Conservation (phyloP, 2,888 invertebrate species). For the Cheilosia scutellata region DNA sequence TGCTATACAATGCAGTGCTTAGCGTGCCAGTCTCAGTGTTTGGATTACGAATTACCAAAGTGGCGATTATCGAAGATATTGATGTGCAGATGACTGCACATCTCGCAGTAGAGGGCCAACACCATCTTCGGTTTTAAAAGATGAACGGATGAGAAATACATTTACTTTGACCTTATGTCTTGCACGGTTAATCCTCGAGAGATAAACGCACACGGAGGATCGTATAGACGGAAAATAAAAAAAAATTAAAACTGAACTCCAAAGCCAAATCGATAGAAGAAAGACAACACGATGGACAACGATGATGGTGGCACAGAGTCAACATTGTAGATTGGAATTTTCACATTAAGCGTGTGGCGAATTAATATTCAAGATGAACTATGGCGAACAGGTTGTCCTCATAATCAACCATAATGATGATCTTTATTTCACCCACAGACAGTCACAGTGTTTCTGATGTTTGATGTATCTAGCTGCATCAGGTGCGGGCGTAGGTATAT, state of each 20-base stretch:
- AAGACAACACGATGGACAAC: slow-evolving; percentile 35
- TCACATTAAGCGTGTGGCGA: slow-evolving; percentile 65
- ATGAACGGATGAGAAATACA: slow-evolving; percentile 74
- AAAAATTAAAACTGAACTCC: slow-evolving; percentile 16
- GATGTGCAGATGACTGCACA: slow-evolving; percentile 71
- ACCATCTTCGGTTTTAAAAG: slow-evolving; percentile 58
- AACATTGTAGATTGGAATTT: slow-evolving; percentile 57
- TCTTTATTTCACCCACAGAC: slow-evolving; percentile 62
- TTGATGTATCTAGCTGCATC: slow-evolving; percentile 58
- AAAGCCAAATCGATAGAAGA: slow-evolving; percentile 52
- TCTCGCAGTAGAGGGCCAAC: slow-evolving; percentile 49
- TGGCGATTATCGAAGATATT: slow-evolving; percentile 76
- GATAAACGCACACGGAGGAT: slow-evolving; percentile 69
- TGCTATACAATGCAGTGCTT: slow-evolving; percentile 51
- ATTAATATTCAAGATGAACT: slow-evolving; percentile 68
- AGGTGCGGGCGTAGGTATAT: background rate
- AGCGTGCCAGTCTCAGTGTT: slow-evolving; percentile 48
- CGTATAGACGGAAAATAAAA: slow-evolving; percentile 27
- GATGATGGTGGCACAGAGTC: slow-evolving; percentile 5
- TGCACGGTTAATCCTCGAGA: slow-evolving; percentile 70
- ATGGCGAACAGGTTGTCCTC: slow-evolving; percentile 67
- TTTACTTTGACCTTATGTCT: slow-evolving; percentile 73
- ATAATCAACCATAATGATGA: slow-evolving; percentile 67
- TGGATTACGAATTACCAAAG: slow-evolving; percentile 75
- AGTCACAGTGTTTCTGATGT: slow-evolving; percentile 23